Base-by-base conservation (phyloP, 2,888 invertebrate genomes). In the Apomyelois bistriatella region DNA sequence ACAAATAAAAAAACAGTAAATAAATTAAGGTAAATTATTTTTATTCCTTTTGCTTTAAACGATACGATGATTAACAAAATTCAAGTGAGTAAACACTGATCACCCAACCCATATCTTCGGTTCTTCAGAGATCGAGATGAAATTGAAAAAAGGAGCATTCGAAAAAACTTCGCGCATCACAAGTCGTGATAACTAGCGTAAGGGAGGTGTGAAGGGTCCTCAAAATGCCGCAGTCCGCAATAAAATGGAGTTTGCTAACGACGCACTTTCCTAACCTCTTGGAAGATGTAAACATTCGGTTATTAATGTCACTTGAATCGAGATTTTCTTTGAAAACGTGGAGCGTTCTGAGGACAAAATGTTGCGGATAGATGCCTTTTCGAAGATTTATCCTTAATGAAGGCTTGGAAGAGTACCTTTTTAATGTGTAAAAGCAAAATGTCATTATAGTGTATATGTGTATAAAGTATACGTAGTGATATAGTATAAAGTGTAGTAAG, bases 151-250 rank as follows among this genome's bases (percentile, higher is more conserved):
- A 60, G 61, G 68, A 72, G 71, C 66, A 73, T 66, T 56, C 66
- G 62, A 77, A 82, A 85, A 80, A 76, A 74, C 79, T 72, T 74
- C 22, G 74, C 77, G 73, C 79, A 77, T 77, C 80, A 83, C 76
- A 82, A 82, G 79, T 76, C 52, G 80, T 79, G 82, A 82, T 88
- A 88, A 89, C 87, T 88, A 85, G 85, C 82, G 84, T 76, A 66
- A 84, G 82, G 82, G 80, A 82, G 72, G 76, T 73, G 79, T 60
- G 67, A 74, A 85, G 85, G 65, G 79, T 72, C 56, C 84, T 88
- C 82, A 85, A 85, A 82, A 84, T 77, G 73, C 74, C 73, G 60
- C 58, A 57, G 76, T 69, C 75, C 66, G 84, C 81, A 85, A 86
- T 86, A 85, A 85, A 85, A 76, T 64, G 60, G 70, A 76, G 74